Evolutionary conservation across 2,113 vertebrate species (phyloP).

Genomic region (Eretmochelys imbricata): DNA sequence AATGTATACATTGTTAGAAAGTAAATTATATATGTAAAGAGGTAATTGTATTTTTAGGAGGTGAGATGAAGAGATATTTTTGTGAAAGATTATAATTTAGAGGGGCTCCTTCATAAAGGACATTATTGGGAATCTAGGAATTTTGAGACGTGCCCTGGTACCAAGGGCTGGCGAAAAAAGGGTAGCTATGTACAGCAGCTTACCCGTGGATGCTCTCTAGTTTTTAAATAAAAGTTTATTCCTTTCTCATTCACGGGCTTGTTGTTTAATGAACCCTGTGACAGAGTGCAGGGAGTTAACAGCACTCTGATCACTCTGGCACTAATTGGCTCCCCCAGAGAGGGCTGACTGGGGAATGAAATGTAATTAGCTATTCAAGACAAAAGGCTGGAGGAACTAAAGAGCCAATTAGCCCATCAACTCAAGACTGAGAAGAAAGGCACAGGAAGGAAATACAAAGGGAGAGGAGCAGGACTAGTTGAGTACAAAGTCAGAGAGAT

Average conservation of each 20-base stretch:
- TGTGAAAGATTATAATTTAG: neutral
- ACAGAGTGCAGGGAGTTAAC: neutral
- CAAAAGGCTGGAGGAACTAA: neutral
- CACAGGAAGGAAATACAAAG: neutral
- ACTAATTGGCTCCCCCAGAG: neutral
- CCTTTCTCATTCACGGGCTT: neutral
- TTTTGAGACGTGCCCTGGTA: neutral
- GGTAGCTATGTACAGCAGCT: neutral
- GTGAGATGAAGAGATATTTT: neutral
- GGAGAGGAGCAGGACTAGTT: neutral
- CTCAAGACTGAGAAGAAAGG: neutral
- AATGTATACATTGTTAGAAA: neutral
- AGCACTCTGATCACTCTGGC: neutral
- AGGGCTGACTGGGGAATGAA: neutral
- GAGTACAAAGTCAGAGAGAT: neutral
- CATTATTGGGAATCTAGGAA: neutral
- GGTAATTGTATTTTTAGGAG: neutral
- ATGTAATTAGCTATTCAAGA: neutral
- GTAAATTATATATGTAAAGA: neutral
- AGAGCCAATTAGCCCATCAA: neutral
- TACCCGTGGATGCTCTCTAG: neutral
- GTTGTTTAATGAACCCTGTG: neutral
- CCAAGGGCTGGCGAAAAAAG: neutral
- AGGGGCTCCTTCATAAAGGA: neutral
- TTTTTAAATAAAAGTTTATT: neutral